Percentiles rank a stretch among this genome's conserved stretches.
Conservation (phyloP, 2,113 vertebrate genomes). For the Baryphthengus martii region DNA sequence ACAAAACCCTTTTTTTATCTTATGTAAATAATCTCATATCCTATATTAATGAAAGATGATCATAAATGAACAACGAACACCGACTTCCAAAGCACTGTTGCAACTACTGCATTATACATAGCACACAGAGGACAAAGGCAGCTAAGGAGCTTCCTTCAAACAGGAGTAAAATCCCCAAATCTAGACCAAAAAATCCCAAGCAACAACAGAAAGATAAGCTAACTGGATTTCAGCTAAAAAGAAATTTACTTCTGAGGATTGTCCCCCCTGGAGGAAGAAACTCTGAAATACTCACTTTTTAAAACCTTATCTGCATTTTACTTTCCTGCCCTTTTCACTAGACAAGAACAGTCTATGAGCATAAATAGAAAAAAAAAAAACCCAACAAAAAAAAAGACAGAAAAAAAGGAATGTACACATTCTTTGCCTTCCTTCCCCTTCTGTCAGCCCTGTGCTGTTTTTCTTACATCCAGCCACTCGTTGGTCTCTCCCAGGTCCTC, state of each 20-base stretch:
- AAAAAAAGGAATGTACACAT: accelerated
- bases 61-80: slow-evolving; percentile 10
- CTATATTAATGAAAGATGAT: slow-evolving; percentile 16
- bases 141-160: not conserved
- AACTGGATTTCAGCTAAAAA: not conserved
- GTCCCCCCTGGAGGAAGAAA: not conserved
- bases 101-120: not conserved
- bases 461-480: not conserved
- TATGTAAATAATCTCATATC: slow-evolving; percentile 10
- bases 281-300: not conserved
- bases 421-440: not conserved
- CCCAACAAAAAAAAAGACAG: accelerated
- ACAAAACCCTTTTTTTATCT: not conserved
- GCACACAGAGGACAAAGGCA: not conserved
- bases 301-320: not conserved
- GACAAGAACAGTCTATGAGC: not conserved
- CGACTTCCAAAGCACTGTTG: not conserved
- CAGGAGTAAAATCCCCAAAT: not conserved
- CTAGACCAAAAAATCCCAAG: not conserved
- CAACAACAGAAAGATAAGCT: not conserved
- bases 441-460: not conserved
- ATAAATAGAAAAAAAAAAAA: not conserved
- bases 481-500: not conserved
- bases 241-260: not conserved
- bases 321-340: not conserved